Percentiles rank a stretch among this genome's conserved stretches.
phyloP scores from a whole-genome alignment of 1,140 invertebrate genomes.

The Penaeus indicus region DNA sequence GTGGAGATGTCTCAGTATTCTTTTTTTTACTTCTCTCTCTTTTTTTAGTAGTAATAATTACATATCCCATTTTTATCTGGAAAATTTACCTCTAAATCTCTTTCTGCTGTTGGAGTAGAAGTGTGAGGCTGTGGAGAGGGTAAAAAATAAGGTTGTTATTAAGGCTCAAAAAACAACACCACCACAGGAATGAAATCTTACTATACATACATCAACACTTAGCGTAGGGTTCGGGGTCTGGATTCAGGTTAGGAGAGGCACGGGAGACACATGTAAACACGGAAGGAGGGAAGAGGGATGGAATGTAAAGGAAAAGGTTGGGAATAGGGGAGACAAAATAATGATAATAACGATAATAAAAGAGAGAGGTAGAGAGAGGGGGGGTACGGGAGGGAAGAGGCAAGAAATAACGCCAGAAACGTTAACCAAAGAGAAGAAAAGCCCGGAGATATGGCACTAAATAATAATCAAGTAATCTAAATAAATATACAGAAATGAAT shows the following conservation, averaged over 20 bases:
- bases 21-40: too few species aligned
- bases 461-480: too few species aligned
- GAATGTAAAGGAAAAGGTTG: not conserved
- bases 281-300: not conserved
- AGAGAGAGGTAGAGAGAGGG: not conserved
- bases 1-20: too few species aligned
- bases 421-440: not conserved
- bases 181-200: constrained; percentile 57
- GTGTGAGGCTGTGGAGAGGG: constrained; percentile 63
- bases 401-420: not conserved
- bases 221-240: not conserved
- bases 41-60: constrained; percentile 21
- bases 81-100: constrained; percentile 64
- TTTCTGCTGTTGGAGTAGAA: constrained; percentile 57
- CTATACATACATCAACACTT: constrained; percentile 33
- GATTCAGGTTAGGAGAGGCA: not conserved
- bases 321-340: not conserved
- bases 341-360: not conserved
- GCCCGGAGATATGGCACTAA: too few species aligned
- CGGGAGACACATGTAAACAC: not conserved
- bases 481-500: too few species aligned
- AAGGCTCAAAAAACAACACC: constrained; percentile 36
- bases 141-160: constrained; percentile 57
- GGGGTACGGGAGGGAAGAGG: not conserved
- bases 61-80: constrained; percentile 33